Conservation (phyloP, 2,797 vertebrate genomes). For the Sebastes alutus region DNA sequence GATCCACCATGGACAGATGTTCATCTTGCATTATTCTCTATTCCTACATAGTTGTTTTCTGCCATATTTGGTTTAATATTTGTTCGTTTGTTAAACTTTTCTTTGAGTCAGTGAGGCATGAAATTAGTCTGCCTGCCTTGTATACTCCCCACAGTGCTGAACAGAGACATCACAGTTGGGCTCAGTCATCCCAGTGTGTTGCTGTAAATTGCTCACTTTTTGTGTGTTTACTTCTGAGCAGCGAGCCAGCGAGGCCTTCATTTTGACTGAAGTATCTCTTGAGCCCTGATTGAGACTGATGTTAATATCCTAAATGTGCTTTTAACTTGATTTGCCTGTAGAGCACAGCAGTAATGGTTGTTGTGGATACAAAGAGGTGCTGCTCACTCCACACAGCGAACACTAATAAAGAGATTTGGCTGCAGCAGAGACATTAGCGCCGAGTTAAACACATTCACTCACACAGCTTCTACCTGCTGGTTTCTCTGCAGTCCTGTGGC, state of each 20-base stretch:
- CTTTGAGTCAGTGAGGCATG: neutral
- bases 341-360: slow-evolving; percentile 16
- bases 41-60: neutral
- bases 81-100: neutral
- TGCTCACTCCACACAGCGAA: neutral
- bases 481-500: neutral
- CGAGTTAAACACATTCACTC: neutral
- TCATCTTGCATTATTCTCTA: neutral
- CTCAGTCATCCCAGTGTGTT: neutral
- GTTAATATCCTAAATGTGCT: slow-evolving; percentile 13
- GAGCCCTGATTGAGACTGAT: slow-evolving; percentile 1
- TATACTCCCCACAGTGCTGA: neutral
- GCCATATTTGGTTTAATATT: neutral
- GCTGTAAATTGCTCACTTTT: slow-evolving; percentile 12
- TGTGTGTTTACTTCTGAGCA: slow-evolving; percentile 9
- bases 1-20: neutral
- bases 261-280: neutral
- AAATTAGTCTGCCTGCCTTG: neutral
- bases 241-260: neutral
- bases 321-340: slow-evolving; percentile 18
- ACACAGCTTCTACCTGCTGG: neutral
- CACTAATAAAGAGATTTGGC: slow-evolving; percentile 31
- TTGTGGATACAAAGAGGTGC: slow-evolving; percentile 35
- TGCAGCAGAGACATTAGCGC: neutral
- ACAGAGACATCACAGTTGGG: neutral